These are phyloP conservation scores for Tricholauxania praeusta DNA, from an alignment of 2,888 invertebrate species.

Conservation along the genomic window DNA sequence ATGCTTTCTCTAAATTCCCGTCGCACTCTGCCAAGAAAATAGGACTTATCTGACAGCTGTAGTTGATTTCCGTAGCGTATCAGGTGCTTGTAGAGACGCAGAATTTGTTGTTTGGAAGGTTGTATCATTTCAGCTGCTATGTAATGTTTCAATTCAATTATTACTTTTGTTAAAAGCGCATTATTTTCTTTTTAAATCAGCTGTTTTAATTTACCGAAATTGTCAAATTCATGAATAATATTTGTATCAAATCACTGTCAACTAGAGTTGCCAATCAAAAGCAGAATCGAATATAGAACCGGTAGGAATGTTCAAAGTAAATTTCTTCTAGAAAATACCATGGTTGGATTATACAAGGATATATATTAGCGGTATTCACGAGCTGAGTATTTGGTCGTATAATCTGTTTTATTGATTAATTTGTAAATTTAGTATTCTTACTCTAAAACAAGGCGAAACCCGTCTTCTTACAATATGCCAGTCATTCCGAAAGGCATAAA, in stretches of 20 bases:
- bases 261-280: no score
- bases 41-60: slow-evolving; percentile 82
- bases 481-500: no score
- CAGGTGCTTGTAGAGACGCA: slow-evolving; percentile 81
- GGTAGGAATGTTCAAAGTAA: no score
- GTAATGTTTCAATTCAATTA: background rate
- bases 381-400: no score
- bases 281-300: no score
- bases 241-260: slow-evolving; percentile 10
- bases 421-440: no score
- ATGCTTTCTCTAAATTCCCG: slow-evolving; percentile 80
- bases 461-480: no score
- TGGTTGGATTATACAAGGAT: no score
- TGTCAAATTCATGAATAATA: slow-evolving; percentile 35
- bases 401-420: no score
- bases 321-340: no score
- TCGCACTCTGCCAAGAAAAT: slow-evolving; percentile 78
- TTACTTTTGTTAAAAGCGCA: background rate
- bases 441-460: no score
- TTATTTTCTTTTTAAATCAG: slow-evolving; percentile 17
- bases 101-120: slow-evolving; percentile 70
- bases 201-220: slow-evolving; percentile 26
- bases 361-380: no score
- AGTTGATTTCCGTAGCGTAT: slow-evolving; percentile 83
- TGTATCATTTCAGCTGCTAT: slow-evolving; percentile 53